Evolutionary conservation across 2,113 vertebrate genomes (phyloP), one percentile per base, ranked within the genome.

Genomic region (Oxygymnocypris stewartii): DNA sequence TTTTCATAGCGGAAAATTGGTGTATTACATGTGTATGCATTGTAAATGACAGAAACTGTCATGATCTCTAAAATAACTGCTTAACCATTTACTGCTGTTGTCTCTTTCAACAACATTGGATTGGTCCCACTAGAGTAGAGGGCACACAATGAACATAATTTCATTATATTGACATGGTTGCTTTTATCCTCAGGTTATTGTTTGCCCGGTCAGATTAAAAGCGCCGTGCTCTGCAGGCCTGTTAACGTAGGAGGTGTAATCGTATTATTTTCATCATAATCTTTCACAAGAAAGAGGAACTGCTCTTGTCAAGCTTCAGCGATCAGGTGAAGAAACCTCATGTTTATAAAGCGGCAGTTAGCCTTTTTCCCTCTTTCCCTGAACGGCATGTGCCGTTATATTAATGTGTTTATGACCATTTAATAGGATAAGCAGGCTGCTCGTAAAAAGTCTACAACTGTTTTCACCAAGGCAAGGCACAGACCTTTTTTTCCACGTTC

Each of bases 391-490:
- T 79, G 37, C 69, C 11, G 51, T 40, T 73, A 78, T 75, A 91
- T 93, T 94, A 93, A 94, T 94, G 90, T 93, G 91, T 91, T 91
- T 92, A 91, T 94, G 92, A 93, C 92, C 91, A 91, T 92, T 92
- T 94, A 93, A 93, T 94, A 94, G 94, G 93, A 93, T 95, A 94
- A 94, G 92, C 91, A 87, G 91, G 90, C 92, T 92, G 90, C 92
- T 93, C 90, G 87, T 93, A 92, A 92, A 93, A 93, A 93, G 92
- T 88, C 91, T 88, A 86, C 87, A 89, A 91, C 91, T 91, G 91
- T 92, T 93, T 91, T 92, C 90, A 89, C 79, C 88, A 90, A 84
- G 6, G 25, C 85, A 40, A 87, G 6, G 77, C 61, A 37, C 57
- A 88, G 90, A 87, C 63, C 6, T 87, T 42, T 74, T 81, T 42